Evolutionary conservation across 2,888 invertebrate genomes (phyloP).

Genomic region (Cataglyphis altisquamis): DNA sequence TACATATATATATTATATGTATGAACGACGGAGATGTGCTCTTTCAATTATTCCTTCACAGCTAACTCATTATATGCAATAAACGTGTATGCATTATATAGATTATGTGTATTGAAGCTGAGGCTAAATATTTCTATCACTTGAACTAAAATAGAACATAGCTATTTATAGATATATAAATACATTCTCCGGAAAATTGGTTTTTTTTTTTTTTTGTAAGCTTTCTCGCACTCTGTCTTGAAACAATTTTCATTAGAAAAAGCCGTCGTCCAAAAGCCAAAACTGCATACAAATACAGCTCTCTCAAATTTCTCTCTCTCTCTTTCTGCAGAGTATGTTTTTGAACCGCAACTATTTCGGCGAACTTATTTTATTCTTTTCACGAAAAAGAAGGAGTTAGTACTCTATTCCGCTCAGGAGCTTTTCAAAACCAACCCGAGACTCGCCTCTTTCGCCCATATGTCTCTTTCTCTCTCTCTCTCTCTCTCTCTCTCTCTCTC

Average conservation of each 20-base stretch:
- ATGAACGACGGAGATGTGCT: not conserved
- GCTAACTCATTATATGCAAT: constrained; percentile 10
- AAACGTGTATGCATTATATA: not conserved
- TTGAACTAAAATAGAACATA: constrained; percentile 7
- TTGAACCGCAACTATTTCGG: constrained; percentile 42
- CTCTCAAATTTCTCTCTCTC: not conserved
- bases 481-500: not conserved
- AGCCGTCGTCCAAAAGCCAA: constrained; percentile 10
- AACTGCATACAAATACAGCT: constrained; percentile 27
- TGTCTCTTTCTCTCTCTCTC: constrained; percentile 5
- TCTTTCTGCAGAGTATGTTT: not conserved
- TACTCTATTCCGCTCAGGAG: constrained; percentile 32
- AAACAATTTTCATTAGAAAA: constrained; percentile 14
- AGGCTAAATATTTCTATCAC: constrained; percentile 29
- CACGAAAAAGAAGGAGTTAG: not conserved
- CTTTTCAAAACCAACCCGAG: constrained; percentile 30
- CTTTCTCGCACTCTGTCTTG: not conserved
- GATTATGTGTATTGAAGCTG: not conserved
- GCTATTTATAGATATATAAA: not conserved
- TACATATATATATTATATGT: too few species aligned
- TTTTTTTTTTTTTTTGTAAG: not conserved
- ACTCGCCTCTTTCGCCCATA: not conserved
- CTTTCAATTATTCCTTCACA: constrained; percentile 32
- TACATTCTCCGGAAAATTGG: constrained; percentile 1
- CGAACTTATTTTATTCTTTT: constrained; percentile 39